phyloP scores from a whole-genome alignment of 1,140 invertebrate genomes.

The Tribolium madens region DNA sequence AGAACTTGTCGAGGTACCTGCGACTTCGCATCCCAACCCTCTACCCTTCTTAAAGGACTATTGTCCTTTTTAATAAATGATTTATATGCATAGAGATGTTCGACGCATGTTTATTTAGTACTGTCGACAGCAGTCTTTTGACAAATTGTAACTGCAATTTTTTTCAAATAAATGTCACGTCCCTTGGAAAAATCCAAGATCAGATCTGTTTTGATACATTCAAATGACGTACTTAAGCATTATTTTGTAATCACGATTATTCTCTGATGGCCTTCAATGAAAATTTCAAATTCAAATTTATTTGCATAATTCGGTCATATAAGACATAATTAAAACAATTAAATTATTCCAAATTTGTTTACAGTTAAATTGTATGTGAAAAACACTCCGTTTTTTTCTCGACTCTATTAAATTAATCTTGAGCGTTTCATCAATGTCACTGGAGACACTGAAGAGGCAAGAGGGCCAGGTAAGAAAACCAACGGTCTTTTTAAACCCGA shows the following conservation, averaged over 20 bases:
- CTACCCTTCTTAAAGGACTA: slow-evolving; percentile 9
- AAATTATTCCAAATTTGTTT: slow-evolving; percentile 27
- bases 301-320: slow-evolving; percentile 34
- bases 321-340: slow-evolving; percentile 19
- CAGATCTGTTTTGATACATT: slow-evolving; percentile 23
- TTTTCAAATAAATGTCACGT: slow-evolving; percentile 12
- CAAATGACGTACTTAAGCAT: slow-evolving; percentile 2
- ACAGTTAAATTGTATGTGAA: slow-evolving; percentile 14
- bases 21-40: background rate
- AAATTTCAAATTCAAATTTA: slow-evolving; percentile 36
- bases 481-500: background rate
- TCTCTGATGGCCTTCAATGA: slow-evolving; percentile 8
- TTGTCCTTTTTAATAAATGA: slow-evolving; percentile 47
- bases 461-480: background rate
- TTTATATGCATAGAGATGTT: slow-evolving; percentile 50
- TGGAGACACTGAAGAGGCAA: too few relatives aligned
- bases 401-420: background rate
- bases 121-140: slow-evolving; percentile 44
- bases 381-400: background rate
- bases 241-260: slow-evolving; percentile 17
- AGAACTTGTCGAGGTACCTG: background rate
- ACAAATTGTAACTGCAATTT: slow-evolving; percentile 46
- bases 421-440: background rate
- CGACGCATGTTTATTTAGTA: slow-evolving; percentile 48
- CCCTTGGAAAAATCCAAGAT: slow-evolving; percentile 5